Percentiles rank a stretch among this genome's conserved stretches.
These are phyloP conservation scores for Ictalurus furcatus DNA, from an alignment of 2,113 vertebrate species.

Conservation along the genomic window DNA sequence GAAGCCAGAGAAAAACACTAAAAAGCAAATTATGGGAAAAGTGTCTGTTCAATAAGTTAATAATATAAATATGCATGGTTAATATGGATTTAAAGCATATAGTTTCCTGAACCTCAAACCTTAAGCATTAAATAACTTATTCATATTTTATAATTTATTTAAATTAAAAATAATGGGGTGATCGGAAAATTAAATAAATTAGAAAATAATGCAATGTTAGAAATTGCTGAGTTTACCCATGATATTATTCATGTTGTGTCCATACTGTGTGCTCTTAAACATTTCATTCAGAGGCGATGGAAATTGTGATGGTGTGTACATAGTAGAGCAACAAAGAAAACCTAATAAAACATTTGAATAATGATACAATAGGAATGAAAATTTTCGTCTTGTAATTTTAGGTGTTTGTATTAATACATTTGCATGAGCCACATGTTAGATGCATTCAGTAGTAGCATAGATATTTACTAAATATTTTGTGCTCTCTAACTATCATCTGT, in stretches of 20 bases:
- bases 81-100: not conserved
- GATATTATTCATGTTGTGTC: no score
- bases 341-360: not conserved
- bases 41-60: not conserved
- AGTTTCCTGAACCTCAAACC: not conserved
- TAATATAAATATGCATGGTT: not conserved
- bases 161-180: no score
- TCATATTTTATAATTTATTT: no score
- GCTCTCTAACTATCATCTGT: no score
- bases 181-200: no score
- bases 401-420: not conserved
- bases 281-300: no score
- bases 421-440: not conserved
- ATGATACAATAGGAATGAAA: not conserved
- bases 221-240: no score
- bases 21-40: constrained; percentile 42
- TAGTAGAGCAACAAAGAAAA: not conserved
- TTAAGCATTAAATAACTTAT: not conserved
- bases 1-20: constrained; percentile 44
- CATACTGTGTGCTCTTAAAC: no score
- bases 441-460: not conserved
- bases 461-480: no score
- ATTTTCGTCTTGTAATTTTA: not conserved
- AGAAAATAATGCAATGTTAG: no score
- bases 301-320: no score